Base-by-base conservation (phyloP, 2,888 invertebrate genomes). In the Diarsia dahlii region DNA sequence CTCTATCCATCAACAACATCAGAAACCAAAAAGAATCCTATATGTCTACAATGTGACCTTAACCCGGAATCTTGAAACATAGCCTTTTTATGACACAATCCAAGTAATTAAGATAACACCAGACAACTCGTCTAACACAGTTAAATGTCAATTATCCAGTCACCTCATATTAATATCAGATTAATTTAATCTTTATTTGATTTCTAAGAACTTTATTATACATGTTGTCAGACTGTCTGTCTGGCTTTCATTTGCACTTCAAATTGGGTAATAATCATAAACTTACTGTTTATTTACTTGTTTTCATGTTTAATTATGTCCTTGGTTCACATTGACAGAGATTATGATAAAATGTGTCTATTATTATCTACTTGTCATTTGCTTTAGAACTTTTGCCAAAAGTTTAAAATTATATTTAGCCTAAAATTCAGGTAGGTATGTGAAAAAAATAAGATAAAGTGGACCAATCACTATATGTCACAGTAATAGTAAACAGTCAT, bases 61-160 rank as follows among this genome's bases (percentile, higher is more conserved):
- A 62, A 83, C 71, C 71, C 0, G 0, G 78, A 66, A 76, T 72
- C 71, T 75, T 62, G n/a, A 12, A 3, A 20, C 28, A 3, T 20
- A 63, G 4, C 2, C 50, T 13, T 54, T 73, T 62, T 54, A 71
- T n/a, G 6, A 48, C 6, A 34, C 34, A 69, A 67, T 72, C 10
- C 2, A 2, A 23, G 48, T 67, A 70, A 82, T 72, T 67, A 54
- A 67, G 78, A 82, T 82, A 74, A 71, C 4, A 15, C 15, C 6
- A 72, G 54, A 74, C 79, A 56, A 28, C 4, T 28, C 23, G n/a
- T 71, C 56, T 20, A 65, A 65, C 34, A 50, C 60, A 20, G 80
- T 81, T 68, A 71, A 58, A 64, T 69, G 52, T 56, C n/a, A 69
- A 66, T 28, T 63, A 71, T 60, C 23, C 23, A 65, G 45, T 65